Percentiles rank a stretch among this genome's conserved stretches.
Evolutionary conservation across 2,888 invertebrate species (phyloP).

Genomic region (Amphimallon solstitiale): DNA sequence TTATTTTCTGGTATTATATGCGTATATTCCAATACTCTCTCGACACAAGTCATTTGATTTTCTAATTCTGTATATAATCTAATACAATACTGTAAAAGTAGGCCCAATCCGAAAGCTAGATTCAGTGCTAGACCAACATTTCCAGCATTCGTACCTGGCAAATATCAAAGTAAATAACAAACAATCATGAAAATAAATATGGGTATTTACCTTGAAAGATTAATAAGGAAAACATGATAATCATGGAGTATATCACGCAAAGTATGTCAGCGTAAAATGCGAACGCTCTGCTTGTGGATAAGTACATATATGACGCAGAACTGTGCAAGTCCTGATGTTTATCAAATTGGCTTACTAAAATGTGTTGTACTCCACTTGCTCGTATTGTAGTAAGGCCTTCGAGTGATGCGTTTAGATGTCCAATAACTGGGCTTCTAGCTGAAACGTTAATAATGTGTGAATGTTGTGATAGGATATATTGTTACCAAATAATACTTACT

Average conservation of each 20-base stretch:
- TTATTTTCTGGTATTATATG: constrained; percentile 63
- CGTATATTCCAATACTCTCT: constrained; percentile 70
- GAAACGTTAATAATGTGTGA: background rate
- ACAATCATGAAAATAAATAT: background rate
- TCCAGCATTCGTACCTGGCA: constrained; percentile 66
- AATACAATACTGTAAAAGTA: constrained; percentile 71
- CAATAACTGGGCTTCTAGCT: constrained; percentile 60
- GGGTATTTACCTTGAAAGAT: constrained; percentile 42
- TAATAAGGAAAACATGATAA: constrained; percentile 46
- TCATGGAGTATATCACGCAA: constrained; percentile 43
- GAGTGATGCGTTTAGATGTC: constrained; percentile 59
- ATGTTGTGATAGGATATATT: background rate
- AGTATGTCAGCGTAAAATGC: constrained; percentile 55
- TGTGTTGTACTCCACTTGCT: constrained; percentile 54
- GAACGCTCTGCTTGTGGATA: constrained; percentile 53
- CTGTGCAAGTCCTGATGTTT: constrained; percentile 57
- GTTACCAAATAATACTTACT: constrained; percentile 46
- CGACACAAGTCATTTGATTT: constrained; percentile 90
- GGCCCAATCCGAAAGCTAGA: constrained; percentile 78
- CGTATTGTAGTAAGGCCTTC: constrained; percentile 59
- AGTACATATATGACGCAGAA: constrained; percentile 56
- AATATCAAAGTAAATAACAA: background rate
- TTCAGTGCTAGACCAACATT: constrained; percentile 84
- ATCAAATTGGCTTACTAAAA: constrained; percentile 56
- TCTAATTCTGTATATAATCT: constrained; percentile 86